These are phyloP conservation scores for Carpatolechia fugitivella DNA, from an alignment of 2,888 invertebrate genomes.

Conservation along the genomic window DNA sequence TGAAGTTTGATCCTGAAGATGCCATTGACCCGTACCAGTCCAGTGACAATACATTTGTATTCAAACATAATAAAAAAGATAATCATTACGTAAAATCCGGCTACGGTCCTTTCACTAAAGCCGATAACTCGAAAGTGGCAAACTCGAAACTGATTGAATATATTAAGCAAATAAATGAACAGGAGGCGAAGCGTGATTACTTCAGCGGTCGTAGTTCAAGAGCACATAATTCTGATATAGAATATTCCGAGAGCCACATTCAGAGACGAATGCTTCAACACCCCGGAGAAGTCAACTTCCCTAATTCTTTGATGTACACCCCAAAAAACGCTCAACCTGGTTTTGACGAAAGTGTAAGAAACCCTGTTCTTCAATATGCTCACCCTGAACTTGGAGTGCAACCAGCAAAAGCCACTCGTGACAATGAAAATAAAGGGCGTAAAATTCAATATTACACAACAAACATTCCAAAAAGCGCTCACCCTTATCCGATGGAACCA, in stretches of 20 bases:
- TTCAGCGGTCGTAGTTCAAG: slow-evolving; percentile 75
- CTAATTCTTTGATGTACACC: slow-evolving; percentile 82
- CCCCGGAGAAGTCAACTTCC: slow-evolving; percentile 82
- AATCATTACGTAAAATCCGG: slow-evolving; percentile 65
- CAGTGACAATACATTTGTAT: slow-evolving; percentile 53
- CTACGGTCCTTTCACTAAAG: slow-evolving; percentile 82
- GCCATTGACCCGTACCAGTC: slow-evolving; percentile 56
- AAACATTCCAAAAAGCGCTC: slow-evolving; percentile 76
- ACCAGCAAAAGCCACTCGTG: slow-evolving; percentile 82
- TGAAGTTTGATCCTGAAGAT: slow-evolving; percentile 61
- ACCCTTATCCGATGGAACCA: slow-evolving; percentile 78
- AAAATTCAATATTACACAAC: slow-evolving; percentile 74
- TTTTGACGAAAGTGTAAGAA: slow-evolving; percentile 84
- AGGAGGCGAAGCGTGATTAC: slow-evolving; percentile 81
- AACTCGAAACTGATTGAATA: slow-evolving; percentile 82
- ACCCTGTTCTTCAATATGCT: slow-evolving; percentile 88
- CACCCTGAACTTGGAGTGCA: slow-evolving; percentile 89
- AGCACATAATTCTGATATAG: slow-evolving; percentile 67
- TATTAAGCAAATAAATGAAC: slow-evolving; percentile 83
- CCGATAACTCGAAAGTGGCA: slow-evolving; percentile 79
- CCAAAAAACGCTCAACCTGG: slow-evolving; percentile 80
- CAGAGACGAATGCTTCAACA: slow-evolving; percentile 86
- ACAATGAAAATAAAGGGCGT: slow-evolving; percentile 53
- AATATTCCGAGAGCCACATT: slow-evolving; percentile 78
- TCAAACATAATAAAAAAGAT: slow-evolving; percentile 69